These are phyloP conservation scores for Melikaiella ostensackeni DNA, from an alignment of 2,888 invertebrate species.

Conservation along the genomic window DNA sequence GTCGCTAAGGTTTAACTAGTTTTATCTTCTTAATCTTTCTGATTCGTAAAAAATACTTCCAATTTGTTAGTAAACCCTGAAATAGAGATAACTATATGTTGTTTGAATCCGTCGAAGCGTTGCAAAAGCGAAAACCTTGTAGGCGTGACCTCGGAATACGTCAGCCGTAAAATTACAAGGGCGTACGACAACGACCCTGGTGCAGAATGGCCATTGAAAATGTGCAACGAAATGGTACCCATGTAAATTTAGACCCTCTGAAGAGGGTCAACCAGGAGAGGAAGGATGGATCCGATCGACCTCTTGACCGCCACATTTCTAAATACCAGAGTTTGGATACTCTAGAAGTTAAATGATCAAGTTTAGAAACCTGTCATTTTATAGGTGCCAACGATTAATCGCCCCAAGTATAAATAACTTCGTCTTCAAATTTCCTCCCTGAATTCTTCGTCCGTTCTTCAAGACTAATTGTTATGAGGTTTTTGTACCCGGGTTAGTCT, in stretches of 20 bases:
- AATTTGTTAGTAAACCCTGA: background rate
- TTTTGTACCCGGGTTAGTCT: conserved; percentile 54
- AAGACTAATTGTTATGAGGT: conserved; percentile 63
- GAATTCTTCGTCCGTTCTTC: conserved; percentile 49
- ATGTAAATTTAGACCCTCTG: background rate
- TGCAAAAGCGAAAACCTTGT: background rate
- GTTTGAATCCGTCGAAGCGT: background rate
- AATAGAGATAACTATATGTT: background rate
- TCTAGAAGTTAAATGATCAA: conserved; percentile 5
- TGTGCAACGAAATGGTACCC: conserved; percentile 1
- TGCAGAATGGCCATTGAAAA: background rate
- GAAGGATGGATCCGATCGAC: conserved; percentile 44
- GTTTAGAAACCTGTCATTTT: conserved; percentile 21
- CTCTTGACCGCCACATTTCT: background rate
- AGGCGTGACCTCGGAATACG: background rate
- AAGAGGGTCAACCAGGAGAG: conserved; percentile 49
- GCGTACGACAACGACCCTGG: background rate
- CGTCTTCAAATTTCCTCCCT: conserved; percentile 47
- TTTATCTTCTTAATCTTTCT: background rate
- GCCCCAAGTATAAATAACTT: background rate
- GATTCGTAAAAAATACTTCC: background rate
- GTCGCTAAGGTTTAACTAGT: background rate
- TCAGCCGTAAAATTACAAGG: conserved; percentile 19
- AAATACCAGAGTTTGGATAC: conserved; percentile 18
- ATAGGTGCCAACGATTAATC: conserved; percentile 3